A percentile compares a stretch with the other conserved stretches of the same genome.
phyloP scores from a whole-genome alignment of 2,888 invertebrate species.

The Norana najaformis region DNA sequence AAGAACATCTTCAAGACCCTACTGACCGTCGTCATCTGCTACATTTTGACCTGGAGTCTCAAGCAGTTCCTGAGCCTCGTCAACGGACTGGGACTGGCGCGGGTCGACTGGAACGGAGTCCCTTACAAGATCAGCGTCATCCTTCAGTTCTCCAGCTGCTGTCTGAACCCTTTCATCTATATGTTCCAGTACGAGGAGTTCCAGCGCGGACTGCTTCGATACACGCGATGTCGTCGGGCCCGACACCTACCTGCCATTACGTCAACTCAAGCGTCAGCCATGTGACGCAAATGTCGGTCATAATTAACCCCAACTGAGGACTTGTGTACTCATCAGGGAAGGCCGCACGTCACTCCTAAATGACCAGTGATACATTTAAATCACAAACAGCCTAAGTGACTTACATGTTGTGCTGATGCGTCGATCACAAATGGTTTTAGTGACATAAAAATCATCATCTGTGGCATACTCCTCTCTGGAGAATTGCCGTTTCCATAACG shows the following conservation, averaged over 20 bases:
- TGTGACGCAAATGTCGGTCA: too few species aligned
- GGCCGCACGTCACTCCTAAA: too few species aligned
- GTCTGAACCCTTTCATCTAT: background rate
- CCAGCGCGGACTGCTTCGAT: background rate
- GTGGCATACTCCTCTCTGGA: too few species aligned
- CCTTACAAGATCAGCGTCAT: background rate
- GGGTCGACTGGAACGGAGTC: background rate
- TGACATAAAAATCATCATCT: background rate
- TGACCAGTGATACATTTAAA: too few species aligned
- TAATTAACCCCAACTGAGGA: too few species aligned
- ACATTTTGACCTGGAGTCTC: background rate
- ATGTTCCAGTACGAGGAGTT: conserved; percentile 21
- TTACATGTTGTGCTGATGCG: too few species aligned
- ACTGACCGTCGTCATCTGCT: background rate
- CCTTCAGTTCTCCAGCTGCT: conserved; percentile 15
- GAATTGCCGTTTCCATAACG: too few species aligned
- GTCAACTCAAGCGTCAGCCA: background rate
- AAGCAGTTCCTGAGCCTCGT: background rate
- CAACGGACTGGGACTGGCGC: background rate
- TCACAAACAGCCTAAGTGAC: too few species aligned
- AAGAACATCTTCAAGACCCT: conserved; percentile 23
- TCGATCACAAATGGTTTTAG: too few species aligned
- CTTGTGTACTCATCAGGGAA: too few species aligned
- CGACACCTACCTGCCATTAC: background rate
- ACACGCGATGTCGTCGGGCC: background rate